phyloP scores from a whole-genome alignment of 2,797 vertebrate species.

The Microctenopoma lineatum region DNA sequence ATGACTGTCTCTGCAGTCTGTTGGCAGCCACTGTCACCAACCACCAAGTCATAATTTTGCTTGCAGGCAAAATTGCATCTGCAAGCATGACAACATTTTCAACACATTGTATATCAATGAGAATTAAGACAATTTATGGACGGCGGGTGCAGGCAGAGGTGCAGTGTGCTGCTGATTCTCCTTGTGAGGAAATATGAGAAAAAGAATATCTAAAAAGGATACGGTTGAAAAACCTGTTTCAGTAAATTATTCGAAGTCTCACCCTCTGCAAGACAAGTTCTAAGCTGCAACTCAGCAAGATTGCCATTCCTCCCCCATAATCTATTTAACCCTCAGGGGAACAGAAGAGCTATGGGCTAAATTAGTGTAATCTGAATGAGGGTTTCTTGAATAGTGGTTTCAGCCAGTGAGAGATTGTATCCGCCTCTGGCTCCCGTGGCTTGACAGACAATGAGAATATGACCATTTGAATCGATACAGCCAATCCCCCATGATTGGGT shows the following conservation, averaged over 20 bases:
- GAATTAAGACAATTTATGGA: constrained; percentile 68
- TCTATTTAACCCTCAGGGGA: constrained; percentile 72
- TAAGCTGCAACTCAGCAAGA: constrained; percentile 76
- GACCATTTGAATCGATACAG: constrained; percentile 73
- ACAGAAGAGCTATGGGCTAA: constrained; percentile 61
- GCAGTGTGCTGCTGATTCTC: constrained; percentile 25
- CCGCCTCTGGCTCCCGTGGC: constrained; percentile 50
- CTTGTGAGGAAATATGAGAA: constrained; percentile 34
- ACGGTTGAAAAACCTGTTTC: constrained; percentile 59
- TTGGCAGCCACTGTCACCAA: constrained; percentile 67
- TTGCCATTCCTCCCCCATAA: constrained; percentile 67
- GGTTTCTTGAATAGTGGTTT: constrained; percentile 63
- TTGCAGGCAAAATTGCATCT: constrained; percentile 71
- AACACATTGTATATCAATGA: constrained; percentile 66
- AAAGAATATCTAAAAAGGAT: constrained; percentile 25
- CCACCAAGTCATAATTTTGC: constrained; percentile 73
- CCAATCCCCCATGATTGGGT: constrained; percentile 78
- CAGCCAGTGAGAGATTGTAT: constrained; percentile 55
- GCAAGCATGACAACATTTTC: constrained; percentile 72
- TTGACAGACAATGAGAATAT: constrained; percentile 71
- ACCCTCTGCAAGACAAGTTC: constrained; percentile 67
- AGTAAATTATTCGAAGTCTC: constrained; percentile 68
- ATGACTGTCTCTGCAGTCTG: constrained; percentile 64
- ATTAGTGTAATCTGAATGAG: constrained; percentile 77
- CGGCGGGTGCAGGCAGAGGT: constrained; percentile 17